Evolutionary conservation across 2,797 vertebrate genomes (phyloP).

Genomic region (Alcedo atthis): DNA sequence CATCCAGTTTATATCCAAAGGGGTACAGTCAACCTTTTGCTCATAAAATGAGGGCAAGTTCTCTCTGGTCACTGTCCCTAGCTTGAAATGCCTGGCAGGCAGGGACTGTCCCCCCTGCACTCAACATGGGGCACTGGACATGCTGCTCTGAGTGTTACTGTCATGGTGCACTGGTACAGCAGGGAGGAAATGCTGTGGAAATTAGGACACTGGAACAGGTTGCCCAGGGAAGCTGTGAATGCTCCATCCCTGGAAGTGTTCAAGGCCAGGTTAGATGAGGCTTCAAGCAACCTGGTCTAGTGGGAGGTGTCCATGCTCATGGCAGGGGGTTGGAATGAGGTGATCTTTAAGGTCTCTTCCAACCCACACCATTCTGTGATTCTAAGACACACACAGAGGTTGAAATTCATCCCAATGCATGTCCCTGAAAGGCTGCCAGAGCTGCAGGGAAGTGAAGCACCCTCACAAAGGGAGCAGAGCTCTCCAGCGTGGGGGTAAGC

Average conservation of each 20-base stretch:
- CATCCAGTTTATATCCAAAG: background rate
- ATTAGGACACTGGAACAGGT: too few species aligned
- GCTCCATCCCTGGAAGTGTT: too few species aligned
- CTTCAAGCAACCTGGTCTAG: too few species aligned
- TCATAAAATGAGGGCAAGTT: background rate
- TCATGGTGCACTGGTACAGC: background rate
- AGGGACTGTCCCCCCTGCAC: background rate
- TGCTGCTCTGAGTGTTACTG: background rate
- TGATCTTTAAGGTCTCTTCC: too few species aligned
- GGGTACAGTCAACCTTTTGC: background rate
- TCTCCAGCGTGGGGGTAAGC: background rate
- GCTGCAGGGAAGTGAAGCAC: background rate
- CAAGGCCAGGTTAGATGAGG: too few species aligned
- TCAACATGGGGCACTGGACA: fast-evolving
- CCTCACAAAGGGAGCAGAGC: background rate
- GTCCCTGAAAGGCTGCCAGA: background rate
- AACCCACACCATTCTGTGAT: too few species aligned
- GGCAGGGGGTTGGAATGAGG: too few species aligned
- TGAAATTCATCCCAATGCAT: background rate
- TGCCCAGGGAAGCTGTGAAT: too few species aligned
- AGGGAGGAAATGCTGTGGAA: background rate
- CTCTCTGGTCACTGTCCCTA: background rate
- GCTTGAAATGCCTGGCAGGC: background rate
- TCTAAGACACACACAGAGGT: background rate
- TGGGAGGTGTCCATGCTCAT: too few species aligned